Conservation (phyloP, 1,140 invertebrate genomes). For the Eufriesea mexicana region DNA sequence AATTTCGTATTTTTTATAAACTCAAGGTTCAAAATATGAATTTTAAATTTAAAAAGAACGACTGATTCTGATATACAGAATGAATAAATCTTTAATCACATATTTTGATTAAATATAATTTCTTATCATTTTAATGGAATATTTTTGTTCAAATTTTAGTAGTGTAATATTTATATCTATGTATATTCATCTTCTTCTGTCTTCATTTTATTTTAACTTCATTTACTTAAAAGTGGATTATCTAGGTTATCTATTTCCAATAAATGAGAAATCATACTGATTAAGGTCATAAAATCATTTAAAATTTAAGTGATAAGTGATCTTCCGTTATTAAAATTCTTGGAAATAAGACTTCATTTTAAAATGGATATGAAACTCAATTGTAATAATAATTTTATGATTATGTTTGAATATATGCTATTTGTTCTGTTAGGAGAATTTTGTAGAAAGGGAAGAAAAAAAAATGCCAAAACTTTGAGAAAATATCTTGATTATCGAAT, state of each 20-base stretch:
- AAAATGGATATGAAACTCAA: neutral
- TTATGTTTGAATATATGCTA: neutral
- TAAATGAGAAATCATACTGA: neutral
- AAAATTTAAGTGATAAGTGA: neutral
- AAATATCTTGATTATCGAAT: constrained; percentile 62
- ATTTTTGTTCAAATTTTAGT: neutral
- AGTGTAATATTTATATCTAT: neutral
- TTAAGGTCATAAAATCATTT: neutral
- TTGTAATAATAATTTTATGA: neutral
- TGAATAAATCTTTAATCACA: neutral
- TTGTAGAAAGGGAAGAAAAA: neutral
- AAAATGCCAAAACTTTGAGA: constrained; percentile 2
- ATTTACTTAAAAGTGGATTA: neutral
- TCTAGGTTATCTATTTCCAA: constrained; percentile 1
- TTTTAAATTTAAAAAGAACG: neutral
- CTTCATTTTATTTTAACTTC: neutral
- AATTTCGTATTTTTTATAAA: neutral
- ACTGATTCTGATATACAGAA: neutral
- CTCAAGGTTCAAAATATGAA: neutral
- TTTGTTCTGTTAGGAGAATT: neutral
- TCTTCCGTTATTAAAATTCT: neutral
- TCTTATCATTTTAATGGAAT: neutral
- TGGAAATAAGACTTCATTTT: neutral
- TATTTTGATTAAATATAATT: neutral
- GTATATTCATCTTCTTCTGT: too few relatives aligned